phyloP scores from a whole-genome alignment of 2,113 vertebrate genomes.

The Osmerus eperlanus region DNA sequence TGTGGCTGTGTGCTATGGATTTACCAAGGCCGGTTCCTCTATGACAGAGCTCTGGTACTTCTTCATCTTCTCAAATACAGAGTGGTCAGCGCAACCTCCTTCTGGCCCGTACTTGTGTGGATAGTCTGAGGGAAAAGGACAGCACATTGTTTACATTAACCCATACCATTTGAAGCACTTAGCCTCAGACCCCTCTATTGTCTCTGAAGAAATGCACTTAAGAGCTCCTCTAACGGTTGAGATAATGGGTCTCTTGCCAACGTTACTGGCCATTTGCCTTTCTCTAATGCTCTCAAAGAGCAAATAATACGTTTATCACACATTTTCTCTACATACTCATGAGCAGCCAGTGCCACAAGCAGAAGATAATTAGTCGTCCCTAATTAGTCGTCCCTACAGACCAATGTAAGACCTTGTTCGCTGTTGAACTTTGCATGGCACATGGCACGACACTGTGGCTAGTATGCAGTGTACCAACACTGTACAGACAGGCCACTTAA shows the following conservation, averaged over 20 bases:
- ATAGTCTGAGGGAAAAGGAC: slow-evolving; percentile 77
- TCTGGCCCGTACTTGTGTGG: slow-evolving; percentile 95
- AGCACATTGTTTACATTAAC: slow-evolving; percentile 58
- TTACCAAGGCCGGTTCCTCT: slow-evolving; percentile 69
- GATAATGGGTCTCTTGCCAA: slow-evolving; percentile 35
- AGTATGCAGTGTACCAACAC: slow-evolving; percentile 1
- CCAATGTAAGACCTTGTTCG: neutral
- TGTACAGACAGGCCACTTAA: slow-evolving; percentile 23
- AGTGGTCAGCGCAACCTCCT: slow-evolving; percentile 92
- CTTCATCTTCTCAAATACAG: slow-evolving; percentile 95
- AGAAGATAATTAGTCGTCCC: neutral
- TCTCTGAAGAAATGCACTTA: slow-evolving; percentile 50
- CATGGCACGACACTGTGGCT: slow-evolving; percentile 18
- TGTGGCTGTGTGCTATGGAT: slow-evolving; percentile 3
- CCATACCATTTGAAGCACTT: slow-evolving; percentile 61
- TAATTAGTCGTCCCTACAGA: neutral
- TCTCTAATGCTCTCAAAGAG: neutral
- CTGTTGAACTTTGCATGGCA: too few species aligned
- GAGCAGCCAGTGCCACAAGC: neutral
- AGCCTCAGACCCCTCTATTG: slow-evolving; percentile 63
- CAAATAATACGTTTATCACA: neutral
- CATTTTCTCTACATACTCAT: neutral
- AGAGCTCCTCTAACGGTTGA: neutral
- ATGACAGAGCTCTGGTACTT: slow-evolving; percentile 84
- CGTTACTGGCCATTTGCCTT: too few species aligned